A percentile compares a stretch with the other conserved stretches of the same genome.
phyloP scores from a whole-genome alignment of 2,113 vertebrate species.

The Mohoua ochrocephala region DNA sequence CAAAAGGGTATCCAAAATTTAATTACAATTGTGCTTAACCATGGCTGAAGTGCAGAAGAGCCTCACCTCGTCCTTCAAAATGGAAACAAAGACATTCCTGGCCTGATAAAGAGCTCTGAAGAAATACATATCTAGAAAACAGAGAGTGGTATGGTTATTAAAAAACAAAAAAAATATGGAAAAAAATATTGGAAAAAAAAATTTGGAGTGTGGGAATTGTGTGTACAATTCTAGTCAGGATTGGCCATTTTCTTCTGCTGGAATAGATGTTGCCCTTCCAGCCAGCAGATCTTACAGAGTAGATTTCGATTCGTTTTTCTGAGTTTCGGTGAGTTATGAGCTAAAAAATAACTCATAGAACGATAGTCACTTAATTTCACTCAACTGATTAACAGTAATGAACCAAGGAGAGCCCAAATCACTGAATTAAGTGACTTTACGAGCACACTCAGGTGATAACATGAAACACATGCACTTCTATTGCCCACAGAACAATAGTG shows the following conservation, averaged over 20 bases:
- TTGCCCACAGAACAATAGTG: neutral
- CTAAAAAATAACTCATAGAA: neutral
- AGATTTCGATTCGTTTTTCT: neutral
- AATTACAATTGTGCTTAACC: neutral
- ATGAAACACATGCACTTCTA: rapidly evolving
- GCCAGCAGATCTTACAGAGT: neutral
- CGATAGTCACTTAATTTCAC: neutral
- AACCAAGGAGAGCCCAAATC: neutral
- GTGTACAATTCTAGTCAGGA: no score
- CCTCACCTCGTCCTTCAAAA: neutral
- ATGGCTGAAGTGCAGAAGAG: neutral
- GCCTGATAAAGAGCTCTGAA: neutral
- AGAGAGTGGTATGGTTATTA: rapidly evolving
- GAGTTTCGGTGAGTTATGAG: neutral
- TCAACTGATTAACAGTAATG: neutral
- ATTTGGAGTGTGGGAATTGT: rapidly evolving
- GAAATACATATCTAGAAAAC: neutral
- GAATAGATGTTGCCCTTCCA: neutral
- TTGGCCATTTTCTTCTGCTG: rapidly evolving
- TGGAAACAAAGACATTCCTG: neutral
- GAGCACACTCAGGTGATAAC: neutral
- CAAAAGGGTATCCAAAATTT: neutral
- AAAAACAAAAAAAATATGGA: neutral
- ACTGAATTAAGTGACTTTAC: neutral
- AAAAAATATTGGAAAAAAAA: neutral